Conservation (phyloP, 2,113 vertebrate species). For the Collichthys lucidus region DNA sequence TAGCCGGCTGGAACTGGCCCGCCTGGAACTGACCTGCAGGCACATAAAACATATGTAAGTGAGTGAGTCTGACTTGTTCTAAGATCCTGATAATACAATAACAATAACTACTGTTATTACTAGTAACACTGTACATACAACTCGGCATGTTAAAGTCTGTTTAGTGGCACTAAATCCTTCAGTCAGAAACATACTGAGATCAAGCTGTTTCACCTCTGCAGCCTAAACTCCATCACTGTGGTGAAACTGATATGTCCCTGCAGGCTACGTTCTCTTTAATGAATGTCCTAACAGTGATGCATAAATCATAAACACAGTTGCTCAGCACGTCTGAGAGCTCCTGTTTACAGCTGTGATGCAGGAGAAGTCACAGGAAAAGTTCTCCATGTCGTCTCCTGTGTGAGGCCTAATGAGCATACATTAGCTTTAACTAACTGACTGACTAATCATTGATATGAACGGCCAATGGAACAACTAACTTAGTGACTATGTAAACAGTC, state of each 20-base stretch:
- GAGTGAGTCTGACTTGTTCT: too few species aligned
- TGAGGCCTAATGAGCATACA: background rate
- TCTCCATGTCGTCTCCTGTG: background rate
- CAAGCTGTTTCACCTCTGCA: background rate
- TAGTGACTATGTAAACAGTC: too few species aligned
- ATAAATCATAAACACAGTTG: background rate
- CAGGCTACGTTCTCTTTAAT: background rate
- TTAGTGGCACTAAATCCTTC: too few species aligned
- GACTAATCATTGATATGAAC: too few species aligned
- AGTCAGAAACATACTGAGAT: background rate
- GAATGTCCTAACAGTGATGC: background rate
- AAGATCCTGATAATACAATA: background rate
- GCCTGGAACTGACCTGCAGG: constrained; percentile 83
- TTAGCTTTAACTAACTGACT: too few species aligned
- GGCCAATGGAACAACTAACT: too few species aligned
- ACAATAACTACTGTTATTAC: too few species aligned
- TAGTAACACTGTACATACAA: too few species aligned
- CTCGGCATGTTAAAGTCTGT: background rate
- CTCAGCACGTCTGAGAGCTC: background rate
- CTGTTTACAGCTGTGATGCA: background rate
- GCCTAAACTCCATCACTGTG: background rate
- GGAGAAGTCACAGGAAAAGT: background rate
- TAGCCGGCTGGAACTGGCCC: constrained; percentile 96
- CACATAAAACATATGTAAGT: constrained; percentile 1
- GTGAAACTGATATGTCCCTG: background rate